Conservation (phyloP, 1,140 invertebrate genomes). For the Atta cephalotes region DNA sequence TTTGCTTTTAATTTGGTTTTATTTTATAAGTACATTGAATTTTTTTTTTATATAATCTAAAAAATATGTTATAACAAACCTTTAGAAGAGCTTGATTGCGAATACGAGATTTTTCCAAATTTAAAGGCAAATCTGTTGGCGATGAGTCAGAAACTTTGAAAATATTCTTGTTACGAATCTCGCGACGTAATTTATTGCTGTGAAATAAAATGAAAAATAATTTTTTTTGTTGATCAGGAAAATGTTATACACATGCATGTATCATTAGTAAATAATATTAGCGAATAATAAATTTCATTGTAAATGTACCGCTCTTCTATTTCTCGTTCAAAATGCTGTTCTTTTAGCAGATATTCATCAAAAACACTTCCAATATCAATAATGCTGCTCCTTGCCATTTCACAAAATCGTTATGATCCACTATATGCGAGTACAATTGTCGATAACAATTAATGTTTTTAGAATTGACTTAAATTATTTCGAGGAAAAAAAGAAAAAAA, state of each 20-base stretch:
- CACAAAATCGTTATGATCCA: slow-evolving; percentile 35
- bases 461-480: background rate
- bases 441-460: slow-evolving; percentile 19
- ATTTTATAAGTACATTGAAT: background rate
- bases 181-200: slow-evolving; percentile 69
- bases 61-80: slow-evolving; percentile 68
- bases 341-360: slow-evolving; percentile 72
- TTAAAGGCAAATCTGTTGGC: slow-evolving; percentile 67
- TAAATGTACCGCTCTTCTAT: slow-evolving; percentile 75
- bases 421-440: slow-evolving; percentile 15
- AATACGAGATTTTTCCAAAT: slow-evolving; percentile 70
- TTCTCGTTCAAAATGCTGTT: slow-evolving; percentile 73
- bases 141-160: slow-evolving; percentile 43
- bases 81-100: slow-evolving; percentile 81
- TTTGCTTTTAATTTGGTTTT: background rate
- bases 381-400: slow-evolving; percentile 36
- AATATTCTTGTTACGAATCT: slow-evolving; percentile 62
- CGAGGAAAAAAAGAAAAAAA: background rate
- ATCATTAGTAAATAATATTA: background rate
- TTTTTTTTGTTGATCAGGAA: background rate
- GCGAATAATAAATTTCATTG: slow-evolving; percentile 3
- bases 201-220: slow-evolving; percentile 52
- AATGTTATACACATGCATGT: background rate
- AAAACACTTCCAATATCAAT: slow-evolving; percentile 62
- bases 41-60: background rate